Evolutionary conservation across 2,113 vertebrate species (phyloP).

Genomic region (Ranitomeya variabilis): DNA sequence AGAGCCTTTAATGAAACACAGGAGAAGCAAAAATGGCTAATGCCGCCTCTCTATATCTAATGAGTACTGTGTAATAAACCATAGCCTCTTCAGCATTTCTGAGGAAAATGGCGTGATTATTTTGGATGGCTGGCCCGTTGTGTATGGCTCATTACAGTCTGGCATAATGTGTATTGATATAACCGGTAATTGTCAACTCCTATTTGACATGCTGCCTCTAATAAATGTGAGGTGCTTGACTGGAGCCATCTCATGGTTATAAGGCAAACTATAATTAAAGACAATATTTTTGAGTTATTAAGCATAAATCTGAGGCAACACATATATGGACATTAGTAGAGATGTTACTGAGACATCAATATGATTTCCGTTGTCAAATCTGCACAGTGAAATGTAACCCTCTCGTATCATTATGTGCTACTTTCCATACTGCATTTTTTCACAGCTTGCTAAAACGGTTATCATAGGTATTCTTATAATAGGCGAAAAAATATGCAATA

Average conservation of each 20-base stretch:
- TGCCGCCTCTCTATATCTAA: conserved; percentile 79
- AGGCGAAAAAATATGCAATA: conserved; percentile 45
- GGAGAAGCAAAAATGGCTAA: conserved; percentile 82
- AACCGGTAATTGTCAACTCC: conserved; percentile 92
- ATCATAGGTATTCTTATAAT: conserved; percentile 53
- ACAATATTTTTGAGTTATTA: conserved; percentile 61
- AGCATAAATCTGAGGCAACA: conserved; percentile 40
- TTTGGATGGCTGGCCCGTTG: conserved; percentile 84
- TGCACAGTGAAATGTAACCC: conserved; percentile 8
- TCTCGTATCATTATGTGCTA: background rate
- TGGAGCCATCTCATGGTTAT: conserved; percentile 79
- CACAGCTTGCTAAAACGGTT: conserved; percentile 35
- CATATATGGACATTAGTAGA: conserved; percentile 50
- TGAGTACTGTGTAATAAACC: conserved; percentile 85
- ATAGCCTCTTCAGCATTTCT: conserved; percentile 84
- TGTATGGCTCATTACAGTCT: conserved; percentile 91
- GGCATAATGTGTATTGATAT: conserved; percentile 93
- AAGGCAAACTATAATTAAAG: conserved; percentile 74
- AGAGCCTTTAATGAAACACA: conserved; percentile 76
- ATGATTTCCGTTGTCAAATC: conserved; percentile 44
- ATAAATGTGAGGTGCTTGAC: conserved; percentile 88
- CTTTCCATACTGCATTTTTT: conserved; percentile 40
- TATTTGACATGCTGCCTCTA: conserved; percentile 94
- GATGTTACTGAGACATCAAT: conserved; percentile 43
- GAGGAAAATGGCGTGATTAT: conserved; percentile 82